A percentile compares a stretch with the other conserved stretches of the same genome.
These are phyloP conservation scores for Tanypteryx hageni DNA, from an alignment of 2,888 invertebrate genomes.

Conservation along the genomic window DNA sequence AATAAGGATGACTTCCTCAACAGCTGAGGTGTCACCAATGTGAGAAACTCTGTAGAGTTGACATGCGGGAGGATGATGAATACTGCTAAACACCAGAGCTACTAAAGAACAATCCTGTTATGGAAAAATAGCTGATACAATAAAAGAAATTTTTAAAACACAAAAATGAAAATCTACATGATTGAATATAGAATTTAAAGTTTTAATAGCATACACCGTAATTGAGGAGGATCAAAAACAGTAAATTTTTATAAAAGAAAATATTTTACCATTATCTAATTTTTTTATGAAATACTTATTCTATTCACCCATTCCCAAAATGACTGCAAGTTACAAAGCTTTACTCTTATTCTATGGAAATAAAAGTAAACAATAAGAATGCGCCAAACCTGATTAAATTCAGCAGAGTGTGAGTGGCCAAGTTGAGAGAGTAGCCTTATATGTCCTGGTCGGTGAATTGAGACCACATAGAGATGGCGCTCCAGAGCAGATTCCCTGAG, in stretches of 20 bases:
- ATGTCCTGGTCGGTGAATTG: constrained; percentile 83
- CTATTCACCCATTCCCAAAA: no score
- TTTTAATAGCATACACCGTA: no score
- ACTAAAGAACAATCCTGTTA: constrained; percentile 86
- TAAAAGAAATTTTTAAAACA: neutral
- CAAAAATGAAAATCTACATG: neutral
- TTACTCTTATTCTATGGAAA: neutral
- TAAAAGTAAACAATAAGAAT: constrained; percentile 13
- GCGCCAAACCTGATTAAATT: constrained; percentile 83
- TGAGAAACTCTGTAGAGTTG: constrained; percentile 82
- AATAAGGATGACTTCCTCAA: constrained; percentile 83
- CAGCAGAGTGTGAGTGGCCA: constrained; percentile 90
- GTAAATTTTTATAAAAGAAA: no score
- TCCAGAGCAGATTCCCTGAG: constrained; percentile 94
- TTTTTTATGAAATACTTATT: no score
- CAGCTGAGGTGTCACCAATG: constrained; percentile 79
- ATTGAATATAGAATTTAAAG: no score
- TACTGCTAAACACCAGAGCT: constrained; percentile 90
- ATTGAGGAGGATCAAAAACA: no score
- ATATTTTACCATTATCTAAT: no score
- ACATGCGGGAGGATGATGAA: constrained; percentile 85
- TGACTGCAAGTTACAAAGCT: neutral
- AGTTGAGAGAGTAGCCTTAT: constrained; percentile 87
- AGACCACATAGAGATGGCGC: constrained; percentile 93
- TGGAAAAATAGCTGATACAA: neutral